Conservation (phyloP, 2,113 vertebrate genomes). For the Dicerorhinus sumatrensis region DNA sequence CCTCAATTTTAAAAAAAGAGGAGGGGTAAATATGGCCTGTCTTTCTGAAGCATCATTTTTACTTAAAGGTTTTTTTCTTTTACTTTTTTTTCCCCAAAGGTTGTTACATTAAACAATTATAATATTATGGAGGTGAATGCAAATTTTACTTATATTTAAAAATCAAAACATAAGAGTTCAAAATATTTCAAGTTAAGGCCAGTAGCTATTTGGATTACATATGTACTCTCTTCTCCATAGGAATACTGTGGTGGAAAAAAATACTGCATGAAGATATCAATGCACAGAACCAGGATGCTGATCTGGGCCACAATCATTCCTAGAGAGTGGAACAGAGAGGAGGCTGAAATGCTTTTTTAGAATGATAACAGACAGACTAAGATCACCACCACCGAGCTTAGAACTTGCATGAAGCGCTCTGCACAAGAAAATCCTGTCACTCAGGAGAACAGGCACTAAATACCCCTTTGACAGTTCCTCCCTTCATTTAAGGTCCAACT, state of each 20-base stretch:
- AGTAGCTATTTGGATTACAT: background rate
- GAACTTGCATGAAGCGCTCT: background rate
- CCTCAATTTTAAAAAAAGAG: background rate
- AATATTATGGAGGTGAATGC: background rate
- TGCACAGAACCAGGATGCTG: background rate
- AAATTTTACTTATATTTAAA: background rate
- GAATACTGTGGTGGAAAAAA: background rate
- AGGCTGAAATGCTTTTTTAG: background rate
- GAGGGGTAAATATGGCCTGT: background rate
- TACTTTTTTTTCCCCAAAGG: background rate
- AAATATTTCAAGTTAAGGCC: conserved; percentile 10
- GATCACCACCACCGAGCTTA: background rate
- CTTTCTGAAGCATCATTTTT: background rate
- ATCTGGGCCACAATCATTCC: background rate
- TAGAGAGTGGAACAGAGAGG: background rate
- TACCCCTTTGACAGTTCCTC: background rate
- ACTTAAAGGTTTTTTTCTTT: background rate
- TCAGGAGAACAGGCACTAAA: background rate
- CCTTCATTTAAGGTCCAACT: background rate
- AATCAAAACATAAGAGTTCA: background rate
- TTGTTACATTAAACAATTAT: conserved; percentile 6
- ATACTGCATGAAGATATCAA: background rate
- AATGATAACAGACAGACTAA: background rate
- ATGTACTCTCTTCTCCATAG: background rate
- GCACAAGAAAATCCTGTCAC: background rate